Percentiles rank a stretch among this genome's conserved stretches.
These are phyloP conservation scores for Heliornis fulica DNA, from an alignment of 2,113 vertebrate genomes.

Conservation along the genomic window DNA sequence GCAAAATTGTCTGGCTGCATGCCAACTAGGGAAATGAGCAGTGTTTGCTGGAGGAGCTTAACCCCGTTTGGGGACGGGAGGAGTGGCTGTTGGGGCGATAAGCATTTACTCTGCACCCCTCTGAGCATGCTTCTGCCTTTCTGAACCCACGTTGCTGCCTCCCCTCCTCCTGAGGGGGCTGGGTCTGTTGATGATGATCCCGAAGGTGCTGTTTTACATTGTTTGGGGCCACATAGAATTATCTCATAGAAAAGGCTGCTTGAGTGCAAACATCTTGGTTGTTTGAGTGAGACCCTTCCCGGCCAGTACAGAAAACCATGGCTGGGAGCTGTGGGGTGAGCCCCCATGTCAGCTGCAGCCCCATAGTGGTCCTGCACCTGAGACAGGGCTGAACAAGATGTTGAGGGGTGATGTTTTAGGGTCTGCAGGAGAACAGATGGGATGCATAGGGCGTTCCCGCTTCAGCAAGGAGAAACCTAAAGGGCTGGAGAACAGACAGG, in stretches of 20 bases:
- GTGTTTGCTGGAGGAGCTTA: constrained; percentile 6
- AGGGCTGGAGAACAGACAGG: background rate
- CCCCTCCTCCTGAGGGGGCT: background rate
- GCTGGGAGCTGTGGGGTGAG: background rate
- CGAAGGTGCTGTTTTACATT: background rate
- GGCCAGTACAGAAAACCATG: background rate
- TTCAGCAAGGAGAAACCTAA: background rate
- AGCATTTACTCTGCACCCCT: accelerated
- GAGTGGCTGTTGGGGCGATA: background rate
- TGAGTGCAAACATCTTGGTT: accelerated
- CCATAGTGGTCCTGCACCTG: accelerated
- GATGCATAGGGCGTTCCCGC: background rate
- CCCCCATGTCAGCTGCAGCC: accelerated
- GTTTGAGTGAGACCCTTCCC: background rate
- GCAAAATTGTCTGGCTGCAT: constrained; percentile 2
- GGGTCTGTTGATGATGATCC: background rate
- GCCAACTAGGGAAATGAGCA: constrained; percentile 12
- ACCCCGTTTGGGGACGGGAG: background rate
- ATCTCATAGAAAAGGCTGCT: background rate
- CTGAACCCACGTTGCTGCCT: background rate
- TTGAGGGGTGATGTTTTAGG: accelerated
- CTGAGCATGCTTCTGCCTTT: background rate
- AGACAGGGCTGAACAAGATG: background rate
- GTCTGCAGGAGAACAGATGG: background rate
- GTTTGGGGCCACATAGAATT: background rate